phyloP scores from a whole-genome alignment of 2,797 vertebrate genomes.

The Percopsis omiscomaycus region DNA sequence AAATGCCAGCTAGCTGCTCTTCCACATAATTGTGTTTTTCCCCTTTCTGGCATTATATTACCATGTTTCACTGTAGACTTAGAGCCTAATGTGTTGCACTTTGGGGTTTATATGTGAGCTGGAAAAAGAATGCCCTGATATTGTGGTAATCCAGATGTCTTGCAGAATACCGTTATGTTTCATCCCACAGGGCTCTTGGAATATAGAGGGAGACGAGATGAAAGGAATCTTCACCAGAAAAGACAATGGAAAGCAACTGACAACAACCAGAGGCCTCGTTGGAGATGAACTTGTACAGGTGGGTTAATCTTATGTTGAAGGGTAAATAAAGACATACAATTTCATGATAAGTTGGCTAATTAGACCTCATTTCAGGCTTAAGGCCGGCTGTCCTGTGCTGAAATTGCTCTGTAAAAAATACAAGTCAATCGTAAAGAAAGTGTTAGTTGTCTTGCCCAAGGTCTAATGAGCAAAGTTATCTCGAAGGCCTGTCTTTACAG shows the following conservation, averaged over 20 bases:
- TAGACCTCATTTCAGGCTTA: neutral
- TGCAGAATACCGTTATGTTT: neutral
- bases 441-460: no score
- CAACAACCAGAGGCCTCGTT: constrained; percentile 74
- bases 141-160: neutral
- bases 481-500: no score
- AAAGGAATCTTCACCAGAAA: constrained; percentile 83
- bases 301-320: constrained; percentile 24
- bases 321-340: no score
- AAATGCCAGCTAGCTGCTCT: neutral
- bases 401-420: no score
- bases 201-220: constrained; percentile 77
- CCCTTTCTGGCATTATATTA: no score
- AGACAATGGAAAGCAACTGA: constrained; percentile 87
- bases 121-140: neutral
- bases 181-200: constrained; percentile 83
- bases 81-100: constrained; percentile 1
- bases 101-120: neutral
- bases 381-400: neutral
- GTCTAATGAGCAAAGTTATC: no score
- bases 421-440: no score
- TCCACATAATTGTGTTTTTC: no score
- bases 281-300: constrained; percentile 88
- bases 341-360: no score
- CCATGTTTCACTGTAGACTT: constrained; percentile 5